A percentile compares a stretch with the other conserved stretches of the same genome.
Evolutionary conservation across 2,113 vertebrate genomes (phyloP).

Genomic region (Scophthalmus maximus): DNA sequence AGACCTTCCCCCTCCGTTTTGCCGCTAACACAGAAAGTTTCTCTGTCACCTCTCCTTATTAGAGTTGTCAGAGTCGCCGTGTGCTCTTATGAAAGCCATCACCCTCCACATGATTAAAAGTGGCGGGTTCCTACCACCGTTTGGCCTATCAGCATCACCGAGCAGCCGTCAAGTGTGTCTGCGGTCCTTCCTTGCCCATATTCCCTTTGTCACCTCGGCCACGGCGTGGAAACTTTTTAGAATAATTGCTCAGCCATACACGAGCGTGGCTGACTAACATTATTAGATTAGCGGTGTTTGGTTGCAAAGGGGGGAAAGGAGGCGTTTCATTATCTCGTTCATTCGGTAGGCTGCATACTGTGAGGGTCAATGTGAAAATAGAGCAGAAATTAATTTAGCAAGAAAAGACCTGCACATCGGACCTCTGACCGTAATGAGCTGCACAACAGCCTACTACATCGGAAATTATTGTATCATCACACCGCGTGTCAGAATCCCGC

Average conservation of each 20-base stretch:
- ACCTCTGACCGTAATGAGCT: slow-evolving; percentile 51
- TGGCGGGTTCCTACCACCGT: slow-evolving; percentile 83
- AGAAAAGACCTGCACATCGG: slow-evolving; percentile 47
- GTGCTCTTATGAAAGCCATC: slow-evolving; percentile 90
- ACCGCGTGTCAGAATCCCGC: slow-evolving; percentile 9
- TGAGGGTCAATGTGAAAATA: slow-evolving; percentile 65
- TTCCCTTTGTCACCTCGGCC: slow-evolving; percentile 80
- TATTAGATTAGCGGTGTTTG: slow-evolving; percentile 83
- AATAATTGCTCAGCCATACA: slow-evolving; percentile 85
- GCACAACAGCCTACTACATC: slow-evolving; percentile 41
- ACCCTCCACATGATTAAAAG: slow-evolving; percentile 88
- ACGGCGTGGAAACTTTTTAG: slow-evolving; percentile 81
- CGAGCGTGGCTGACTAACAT: slow-evolving; percentile 83
- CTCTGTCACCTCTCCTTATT: slow-evolving; percentile 89
- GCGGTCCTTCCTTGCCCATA: slow-evolving; percentile 76
- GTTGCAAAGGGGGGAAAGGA: slow-evolving; percentile 52
- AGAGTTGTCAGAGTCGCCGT: slow-evolving; percentile 90
- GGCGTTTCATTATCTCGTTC: slow-evolving; percentile 71
- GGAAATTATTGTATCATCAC: slow-evolving; percentile 29
- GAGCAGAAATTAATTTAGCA: slow-evolving; percentile 53
- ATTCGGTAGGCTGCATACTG: slow-evolving; percentile 65
- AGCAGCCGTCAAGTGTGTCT: slow-evolving; percentile 80
- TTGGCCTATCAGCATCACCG: slow-evolving; percentile 86
- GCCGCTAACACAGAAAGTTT: slow-evolving; percentile 92
- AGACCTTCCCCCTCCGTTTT: slow-evolving; percentile 91